Evolutionary conservation across 1,140 invertebrate genomes (phyloP), one percentile per base, ranked within the genome.

Genomic region (Brachionus paranguensis): DNA sequence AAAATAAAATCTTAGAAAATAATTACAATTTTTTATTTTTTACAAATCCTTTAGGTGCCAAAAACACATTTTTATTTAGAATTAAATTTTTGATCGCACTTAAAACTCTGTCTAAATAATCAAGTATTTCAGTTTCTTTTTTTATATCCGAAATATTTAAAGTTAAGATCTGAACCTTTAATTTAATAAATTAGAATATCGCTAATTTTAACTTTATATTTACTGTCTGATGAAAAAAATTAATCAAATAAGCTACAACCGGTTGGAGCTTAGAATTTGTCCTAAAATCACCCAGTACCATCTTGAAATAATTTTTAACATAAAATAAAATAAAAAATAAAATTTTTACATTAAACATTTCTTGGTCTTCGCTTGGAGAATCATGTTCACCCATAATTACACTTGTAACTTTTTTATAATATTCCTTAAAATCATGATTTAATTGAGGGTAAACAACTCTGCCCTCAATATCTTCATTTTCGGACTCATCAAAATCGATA

Each of bases 1-100:
- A 50, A 12, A 50, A 24, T 50, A 14, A 76, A 74, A 41, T 1
- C 0, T 37, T 0, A n/a, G 7, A 33, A 74, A 43, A 43, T 20
- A 43, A 74, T 45, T 47, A 5, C 2, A 53, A 33, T 29, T 47
- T 47, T 50, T 47, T 12, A 12, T 37, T 17, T 14, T 37, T 76
- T 76, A 76, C 72, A 29, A 24, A 76, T 24, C 72, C 72, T 76
- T 76, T 76, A 50, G 72, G 72, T 50, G 72, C 72, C 24, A 76
- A 33, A 53, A 50, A 76, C 11, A 37, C 41, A 76, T 76, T 76
- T 47, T 47, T 50, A 76, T 76, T 76, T 2, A 76, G 43, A 12
- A 76, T 76, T 29, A 76, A 76, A 76, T 50, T 76, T 76, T 76
- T 76, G 1, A 76, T 12, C 3, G 72, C 17, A n/a, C 24, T 10